Conservation (phyloP, 2,797 vertebrate species). For the Melanotaenia pygmaea region DNA sequence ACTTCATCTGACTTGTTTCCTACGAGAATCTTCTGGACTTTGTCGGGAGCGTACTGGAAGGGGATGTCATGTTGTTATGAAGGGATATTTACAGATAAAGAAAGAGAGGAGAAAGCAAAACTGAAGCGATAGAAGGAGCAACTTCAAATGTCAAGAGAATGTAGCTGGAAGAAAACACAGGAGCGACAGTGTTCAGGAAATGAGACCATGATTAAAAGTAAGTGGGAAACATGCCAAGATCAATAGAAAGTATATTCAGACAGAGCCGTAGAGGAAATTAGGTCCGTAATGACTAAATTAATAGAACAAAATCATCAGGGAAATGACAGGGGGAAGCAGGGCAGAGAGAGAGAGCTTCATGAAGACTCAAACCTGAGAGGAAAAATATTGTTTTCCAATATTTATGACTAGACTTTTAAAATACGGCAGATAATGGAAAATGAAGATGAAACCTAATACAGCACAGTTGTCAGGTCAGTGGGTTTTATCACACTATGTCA, state of each 20-base stretch:
- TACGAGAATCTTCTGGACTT: conserved; percentile 95
- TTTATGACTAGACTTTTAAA: conserved; percentile 11
- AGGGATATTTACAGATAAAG: conserved; percentile 20
- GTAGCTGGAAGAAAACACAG: conserved; percentile 23
- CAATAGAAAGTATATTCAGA: conserved; percentile 48
- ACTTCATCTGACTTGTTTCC: conserved; percentile 96
- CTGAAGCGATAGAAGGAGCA: conserved; percentile 1
- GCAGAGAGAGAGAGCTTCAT: conserved; percentile 15
- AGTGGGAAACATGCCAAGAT: conserved; percentile 48
- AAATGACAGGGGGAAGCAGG: conserved; percentile 37
- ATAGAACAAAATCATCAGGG: conserved; percentile 51
- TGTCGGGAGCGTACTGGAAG: conserved; percentile 91
- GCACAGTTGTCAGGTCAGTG: conserved; percentile 25
- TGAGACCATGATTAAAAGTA: conserved; percentile 55
- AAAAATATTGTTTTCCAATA: not conserved
- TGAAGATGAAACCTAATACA: conserved; percentile 14
- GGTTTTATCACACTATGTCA: conserved; percentile 23
- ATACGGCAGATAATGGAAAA: conserved; percentile 36
- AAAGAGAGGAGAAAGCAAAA: conserved; percentile 12
- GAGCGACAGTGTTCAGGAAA: conserved; percentile 54
- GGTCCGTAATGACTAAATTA: conserved; percentile 51
- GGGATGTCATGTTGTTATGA: conserved; percentile 8
- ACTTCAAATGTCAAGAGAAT: conserved; percentile 49
- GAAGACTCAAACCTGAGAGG: conserved; percentile 17
- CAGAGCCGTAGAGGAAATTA: conserved; percentile 58